phyloP scores from a whole-genome alignment of 2,797 vertebrate species.

The Glossophaga mutica region DNA sequence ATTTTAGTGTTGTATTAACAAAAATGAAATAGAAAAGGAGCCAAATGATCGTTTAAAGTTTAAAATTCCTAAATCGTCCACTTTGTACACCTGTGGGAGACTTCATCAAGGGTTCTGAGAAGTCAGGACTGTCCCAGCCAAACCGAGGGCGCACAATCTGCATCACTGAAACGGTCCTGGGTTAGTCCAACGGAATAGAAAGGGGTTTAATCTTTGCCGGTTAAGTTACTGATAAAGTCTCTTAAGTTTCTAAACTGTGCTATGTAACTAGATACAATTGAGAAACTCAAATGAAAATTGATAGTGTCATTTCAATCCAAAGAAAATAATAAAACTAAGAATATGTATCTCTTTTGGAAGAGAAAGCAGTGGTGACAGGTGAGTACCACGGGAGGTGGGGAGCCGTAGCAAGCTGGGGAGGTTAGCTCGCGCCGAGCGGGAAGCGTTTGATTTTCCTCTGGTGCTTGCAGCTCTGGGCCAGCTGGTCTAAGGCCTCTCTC shows the following conservation, averaged over 20 bases:
- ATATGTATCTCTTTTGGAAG: constrained; percentile 82
- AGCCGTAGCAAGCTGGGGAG: constrained; percentile 83
- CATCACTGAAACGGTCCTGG: constrained; percentile 74
- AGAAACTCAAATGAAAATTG: constrained; percentile 85
- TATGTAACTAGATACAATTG: constrained; percentile 86
- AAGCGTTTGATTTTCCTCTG: constrained; percentile 94
- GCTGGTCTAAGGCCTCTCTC: constrained; percentile 82
- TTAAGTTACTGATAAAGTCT: constrained; percentile 82
- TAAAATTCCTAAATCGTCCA: constrained; percentile 80
- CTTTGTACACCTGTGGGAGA: constrained; percentile 77
- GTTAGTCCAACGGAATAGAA: constrained; percentile 77
- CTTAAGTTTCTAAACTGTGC: constrained; percentile 86
- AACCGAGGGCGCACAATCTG: constrained; percentile 73
- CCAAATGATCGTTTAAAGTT: constrained; percentile 78
- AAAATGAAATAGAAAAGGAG: constrained; percentile 83
- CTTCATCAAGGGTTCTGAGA: constrained; percentile 62
- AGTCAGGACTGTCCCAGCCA: constrained; percentile 57
- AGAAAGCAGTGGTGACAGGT: constrained; percentile 86
- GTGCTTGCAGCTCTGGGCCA: constrained; percentile 87
- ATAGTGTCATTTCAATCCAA: constrained; percentile 88
- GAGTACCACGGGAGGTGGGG: constrained; percentile 80
- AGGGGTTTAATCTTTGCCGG: constrained; percentile 89
- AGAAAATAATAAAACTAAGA: constrained; percentile 91
- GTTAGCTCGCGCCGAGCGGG: constrained; percentile 84
- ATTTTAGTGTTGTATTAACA: constrained; percentile 72